Percentiles rank a stretch among this genome's conserved stretches.
phyloP scores from a whole-genome alignment of 2,113 vertebrate genomes.

The Bubalus kerabau region DNA sequence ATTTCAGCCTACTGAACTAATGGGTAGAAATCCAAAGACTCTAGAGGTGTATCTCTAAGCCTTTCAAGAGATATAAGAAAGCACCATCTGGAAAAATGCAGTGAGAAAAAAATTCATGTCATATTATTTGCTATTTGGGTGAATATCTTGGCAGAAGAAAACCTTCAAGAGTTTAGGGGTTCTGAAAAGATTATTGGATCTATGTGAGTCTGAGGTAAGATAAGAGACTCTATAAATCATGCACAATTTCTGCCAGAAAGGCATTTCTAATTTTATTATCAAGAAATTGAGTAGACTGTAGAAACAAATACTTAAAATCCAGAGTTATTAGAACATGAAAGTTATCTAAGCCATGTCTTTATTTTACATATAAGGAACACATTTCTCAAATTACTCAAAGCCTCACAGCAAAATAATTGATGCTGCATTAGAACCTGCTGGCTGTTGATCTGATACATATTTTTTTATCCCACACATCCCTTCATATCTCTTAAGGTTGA shows the following conservation, averaged over 20 bases:
- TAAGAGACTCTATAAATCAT: neutral
- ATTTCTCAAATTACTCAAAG: neutral
- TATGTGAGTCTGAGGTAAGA: neutral
- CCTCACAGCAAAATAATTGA: neutral
- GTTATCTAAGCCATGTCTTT: neutral
- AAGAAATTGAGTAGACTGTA: neutral
- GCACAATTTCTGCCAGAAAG: neutral
- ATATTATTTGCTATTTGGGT: neutral
- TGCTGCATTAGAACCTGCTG: neutral
- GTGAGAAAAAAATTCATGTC: neutral
- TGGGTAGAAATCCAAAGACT: constrained; percentile 44
- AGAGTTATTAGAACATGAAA: neutral
- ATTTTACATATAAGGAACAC: neutral
- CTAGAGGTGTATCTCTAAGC: neutral
- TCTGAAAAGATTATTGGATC: neutral
- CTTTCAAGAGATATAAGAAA: constrained; percentile 58
- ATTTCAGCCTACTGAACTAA: neutral
- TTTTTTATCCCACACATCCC: neutral
- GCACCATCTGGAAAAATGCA: neutral
- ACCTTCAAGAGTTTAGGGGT: neutral
- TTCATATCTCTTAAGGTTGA: neutral
- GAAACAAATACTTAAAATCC: neutral
- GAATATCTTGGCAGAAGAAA: neutral
- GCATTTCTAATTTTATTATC: neutral
- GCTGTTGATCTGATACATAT: neutral